phyloP scores from a whole-genome alignment of 2,888 invertebrate genomes.

The Hololepta plana region DNA sequence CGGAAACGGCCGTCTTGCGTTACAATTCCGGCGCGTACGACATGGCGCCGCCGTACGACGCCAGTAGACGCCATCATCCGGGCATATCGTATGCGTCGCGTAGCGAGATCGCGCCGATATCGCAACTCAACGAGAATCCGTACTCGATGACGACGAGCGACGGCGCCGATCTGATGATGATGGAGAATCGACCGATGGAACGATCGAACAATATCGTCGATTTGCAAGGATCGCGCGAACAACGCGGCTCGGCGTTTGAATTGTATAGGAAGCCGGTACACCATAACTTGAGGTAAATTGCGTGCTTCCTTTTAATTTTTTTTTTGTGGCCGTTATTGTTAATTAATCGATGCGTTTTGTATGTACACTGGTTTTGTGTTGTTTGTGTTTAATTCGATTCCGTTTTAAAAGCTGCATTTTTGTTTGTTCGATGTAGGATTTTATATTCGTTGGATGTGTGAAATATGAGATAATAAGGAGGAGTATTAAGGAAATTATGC shows the following conservation, averaged over 20 bases:
- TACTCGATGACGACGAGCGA: conserved; percentile 16
- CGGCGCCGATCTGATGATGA: conserved; percentile 12
- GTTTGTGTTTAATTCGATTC: conserved; percentile 11
- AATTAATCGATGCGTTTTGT: conserved; percentile 9
- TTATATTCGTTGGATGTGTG: too few species aligned
- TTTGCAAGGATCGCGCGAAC: conserved; percentile 74
- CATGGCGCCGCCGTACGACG: conserved; percentile 24
- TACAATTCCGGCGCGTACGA: conserved; percentile 24
- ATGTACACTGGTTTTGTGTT: conserved; percentile 22
- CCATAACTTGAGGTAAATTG: conserved; percentile 57
- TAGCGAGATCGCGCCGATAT: conserved; percentile 25
- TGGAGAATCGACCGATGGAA: conserved; percentile 10
- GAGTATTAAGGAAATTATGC: too few species aligned
- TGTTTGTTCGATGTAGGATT: too few species aligned
- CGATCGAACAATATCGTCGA: conserved; percentile 29
- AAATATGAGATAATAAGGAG: too few species aligned
- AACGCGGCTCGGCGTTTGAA: conserved; percentile 88
- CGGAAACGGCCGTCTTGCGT: conserved; percentile 12
- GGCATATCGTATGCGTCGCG: conserved; percentile 26
- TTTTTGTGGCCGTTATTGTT: conserved; percentile 8
- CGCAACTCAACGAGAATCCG: conserved; percentile 15
- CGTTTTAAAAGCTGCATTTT: too few species aligned
- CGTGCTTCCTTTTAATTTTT: conserved; percentile 4
- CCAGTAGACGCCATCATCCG: conserved; percentile 23
- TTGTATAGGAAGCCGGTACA: conserved; percentile 80